phyloP scores from a whole-genome alignment of 2,797 vertebrate genomes.

The Urophycis tenuis region DNA sequence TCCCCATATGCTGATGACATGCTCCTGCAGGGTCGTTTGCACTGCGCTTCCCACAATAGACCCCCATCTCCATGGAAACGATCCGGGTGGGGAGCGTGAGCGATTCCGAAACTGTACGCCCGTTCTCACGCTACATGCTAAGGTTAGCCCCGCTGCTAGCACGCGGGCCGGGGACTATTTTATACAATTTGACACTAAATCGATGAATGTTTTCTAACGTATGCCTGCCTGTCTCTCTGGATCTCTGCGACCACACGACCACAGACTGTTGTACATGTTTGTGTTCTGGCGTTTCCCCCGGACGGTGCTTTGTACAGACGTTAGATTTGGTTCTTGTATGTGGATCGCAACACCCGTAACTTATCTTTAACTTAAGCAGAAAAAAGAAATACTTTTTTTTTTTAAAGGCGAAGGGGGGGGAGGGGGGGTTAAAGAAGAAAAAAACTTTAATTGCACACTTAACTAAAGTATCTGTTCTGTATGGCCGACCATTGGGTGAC shows the following conservation, averaged over 20 bases:
- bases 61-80: background rate
- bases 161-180: conserved; percentile 13
- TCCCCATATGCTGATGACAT: background rate
- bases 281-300: conserved; percentile 67
- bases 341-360: conserved; percentile 71
- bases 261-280: conserved; percentile 72
- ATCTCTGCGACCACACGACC: conserved; percentile 55
- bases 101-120: background rate
- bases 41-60: background rate
- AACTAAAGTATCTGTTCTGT: conserved; percentile 43
- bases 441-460: conserved; percentile 63
- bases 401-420: background rate
- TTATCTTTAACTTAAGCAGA: conserved; percentile 75
- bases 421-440: conserved; percentile 32
- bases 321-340: conserved; percentile 68
- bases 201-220: conserved; percentile 50
- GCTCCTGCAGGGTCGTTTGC: background rate
- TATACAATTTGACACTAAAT: conserved; percentile 45
- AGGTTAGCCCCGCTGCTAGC: background rate
- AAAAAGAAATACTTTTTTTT: conserved; percentile 20
- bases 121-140: background rate
- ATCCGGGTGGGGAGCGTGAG: background rate
- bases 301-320: conserved; percentile 78
- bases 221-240: conserved; percentile 64
- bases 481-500: conserved; percentile 47